phyloP scores from a whole-genome alignment of 2,113 vertebrate species.

The Indicator maculatus region DNA sequence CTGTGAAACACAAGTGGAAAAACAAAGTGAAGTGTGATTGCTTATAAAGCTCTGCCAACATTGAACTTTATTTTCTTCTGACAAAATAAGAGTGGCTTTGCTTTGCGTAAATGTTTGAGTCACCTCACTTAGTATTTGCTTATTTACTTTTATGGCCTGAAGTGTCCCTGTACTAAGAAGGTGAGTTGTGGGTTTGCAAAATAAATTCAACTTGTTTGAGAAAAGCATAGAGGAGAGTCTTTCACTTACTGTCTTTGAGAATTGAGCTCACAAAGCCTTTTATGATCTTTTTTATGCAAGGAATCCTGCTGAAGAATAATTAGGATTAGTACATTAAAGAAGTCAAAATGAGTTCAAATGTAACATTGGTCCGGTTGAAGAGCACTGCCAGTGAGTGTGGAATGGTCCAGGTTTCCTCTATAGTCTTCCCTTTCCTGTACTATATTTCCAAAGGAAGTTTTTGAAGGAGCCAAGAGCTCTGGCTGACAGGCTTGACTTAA shows the following conservation, averaged over 20 bases:
- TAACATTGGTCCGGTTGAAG: not conserved
- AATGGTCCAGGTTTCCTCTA: not conserved
- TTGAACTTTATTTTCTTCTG: constrained; percentile 58
- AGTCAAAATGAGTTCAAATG: not conserved
- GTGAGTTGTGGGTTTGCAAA: not conserved
- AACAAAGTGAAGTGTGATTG: constrained; percentile 29
- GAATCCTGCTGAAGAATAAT: not conserved
- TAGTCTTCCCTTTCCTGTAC: not conserved
- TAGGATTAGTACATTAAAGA: not conserved
- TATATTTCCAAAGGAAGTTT: not conserved
- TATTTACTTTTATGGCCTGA: constrained; percentile 7
- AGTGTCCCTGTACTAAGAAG: not conserved
- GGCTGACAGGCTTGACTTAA: not conserved
- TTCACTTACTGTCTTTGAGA: not conserved
- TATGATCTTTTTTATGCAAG: not conserved
- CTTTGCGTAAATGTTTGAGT: constrained; percentile 15
- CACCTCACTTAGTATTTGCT: constrained; percentile 49
- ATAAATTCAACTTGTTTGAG: not conserved
- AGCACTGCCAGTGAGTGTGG: not conserved
- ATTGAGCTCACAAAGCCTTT: not conserved
- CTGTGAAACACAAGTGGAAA: not conserved
- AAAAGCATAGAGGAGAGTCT: not conserved
- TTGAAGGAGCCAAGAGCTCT: not conserved
- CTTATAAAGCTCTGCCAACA: constrained; percentile 64
- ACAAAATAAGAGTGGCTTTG: constrained; percentile 32